These are phyloP conservation scores for Stratiomys singularior DNA, from an alignment of 2,888 invertebrate genomes.

Conservation along the genomic window DNA sequence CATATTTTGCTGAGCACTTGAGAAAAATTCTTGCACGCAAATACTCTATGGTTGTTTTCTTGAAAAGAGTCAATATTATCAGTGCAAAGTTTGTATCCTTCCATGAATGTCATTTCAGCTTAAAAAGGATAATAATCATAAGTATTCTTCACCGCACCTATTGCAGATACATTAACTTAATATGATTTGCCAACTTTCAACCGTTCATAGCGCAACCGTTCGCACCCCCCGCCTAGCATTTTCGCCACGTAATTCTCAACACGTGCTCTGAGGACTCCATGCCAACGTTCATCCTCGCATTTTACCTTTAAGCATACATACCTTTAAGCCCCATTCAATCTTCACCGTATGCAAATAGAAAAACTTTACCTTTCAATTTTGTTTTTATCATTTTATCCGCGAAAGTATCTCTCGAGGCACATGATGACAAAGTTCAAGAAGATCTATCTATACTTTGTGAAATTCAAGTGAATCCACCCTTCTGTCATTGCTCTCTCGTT, in stretches of 20 bases:
- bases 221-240: background rate
- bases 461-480: background rate
- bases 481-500: background rate
- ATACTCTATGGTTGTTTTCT: too few species aligned
- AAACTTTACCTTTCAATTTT: constrained; percentile 36
- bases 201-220: background rate
- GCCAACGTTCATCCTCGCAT: background rate
- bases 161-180: constrained; percentile 20
- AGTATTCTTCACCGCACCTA: constrained; percentile 5
- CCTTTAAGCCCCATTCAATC: background rate
- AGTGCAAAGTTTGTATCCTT: background rate
- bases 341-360: constrained; percentile 34
- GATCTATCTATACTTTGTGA: background rate
- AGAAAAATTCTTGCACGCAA: too few species aligned
- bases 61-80: background rate
- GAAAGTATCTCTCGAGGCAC: constrained; percentile 20
- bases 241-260: background rate
- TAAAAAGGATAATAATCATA: constrained; percentile 1
- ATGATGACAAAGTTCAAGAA: constrained; percentile 30
- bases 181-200: background rate
- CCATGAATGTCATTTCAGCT: background rate
- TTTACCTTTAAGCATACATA: background rate
- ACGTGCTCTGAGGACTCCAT: background rate
- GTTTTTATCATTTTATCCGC: constrained; percentile 24
- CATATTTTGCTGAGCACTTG: too few species aligned